Base-by-base conservation (phyloP, 2,888 invertebrate genomes). In the Pantelozetes paolii region DNA sequence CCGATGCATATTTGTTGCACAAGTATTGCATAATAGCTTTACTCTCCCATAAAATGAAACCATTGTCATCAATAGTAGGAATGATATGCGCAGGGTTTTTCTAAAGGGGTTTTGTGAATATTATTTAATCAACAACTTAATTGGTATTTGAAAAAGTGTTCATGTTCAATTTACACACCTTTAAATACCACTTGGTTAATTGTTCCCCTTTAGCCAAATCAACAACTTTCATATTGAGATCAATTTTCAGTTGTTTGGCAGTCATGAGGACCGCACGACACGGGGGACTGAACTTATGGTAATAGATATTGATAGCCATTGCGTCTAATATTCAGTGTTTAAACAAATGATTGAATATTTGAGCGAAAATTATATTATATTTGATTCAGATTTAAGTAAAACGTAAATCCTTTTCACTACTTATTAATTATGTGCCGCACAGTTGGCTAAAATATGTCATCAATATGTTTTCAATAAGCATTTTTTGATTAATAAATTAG, bases 21-120 rank as follows among this genome's bases (percentile, higher is more conserved):
- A 92, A 82, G 81, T 92, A 92, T 82, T 87, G 85, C 82, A 89
- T 86, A 81, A 93, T 92, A 77, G 91, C 89, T 59, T 91, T 89
- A 70, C 92, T 91, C 36, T 92, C 92, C 78, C 90, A 87, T 71
- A 93, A 82, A 78, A 85, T 85, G 80, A 92, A 89, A 28, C 91
- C 91, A 79, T 89, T 86, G 30, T 70, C 70, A 28, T 32, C 42
- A 72, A 93, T 82, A 0, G 91, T 91, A 11, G 94, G 94, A 76
- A 94, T 86, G 45, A 88, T 88, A 82, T 92, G 92, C 83, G 92
- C 91, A 13, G 81, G 82, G 75, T 82, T 82, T 73, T 81, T 80
- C 81, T 81, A 50, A 11, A 50, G 18, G 8, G 15, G 18, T n/a
- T 13, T 50, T 50, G 5, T n/a, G 5, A n/a, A n/a, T 11, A 8